Percentiles rank a stretch among this genome's conserved stretches.
These are phyloP conservation scores for Clivina fossor DNA, from an alignment of 2,888 invertebrate species.

Conservation along the genomic window DNA sequence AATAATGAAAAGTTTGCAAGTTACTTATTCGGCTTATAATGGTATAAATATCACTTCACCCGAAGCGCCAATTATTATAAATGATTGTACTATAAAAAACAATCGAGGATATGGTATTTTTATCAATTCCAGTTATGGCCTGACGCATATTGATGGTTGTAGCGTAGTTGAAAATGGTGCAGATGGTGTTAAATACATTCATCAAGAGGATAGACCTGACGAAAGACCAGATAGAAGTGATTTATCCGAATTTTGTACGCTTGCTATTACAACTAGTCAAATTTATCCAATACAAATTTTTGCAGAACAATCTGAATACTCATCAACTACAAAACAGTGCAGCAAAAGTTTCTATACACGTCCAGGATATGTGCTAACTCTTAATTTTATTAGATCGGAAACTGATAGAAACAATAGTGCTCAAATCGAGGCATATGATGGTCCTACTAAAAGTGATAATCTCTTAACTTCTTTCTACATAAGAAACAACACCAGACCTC, in stretches of 20 bases:
- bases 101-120: constrained; percentile 89
- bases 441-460: constrained; percentile 69
- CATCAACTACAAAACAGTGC: constrained; percentile 70
- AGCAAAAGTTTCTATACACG: constrained; percentile 78
- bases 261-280: constrained; percentile 77
- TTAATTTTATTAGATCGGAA: constrained; percentile 81
- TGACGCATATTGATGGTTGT: constrained; percentile 76
- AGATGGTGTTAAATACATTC: constrained; percentile 86
- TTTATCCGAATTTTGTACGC: constrained; percentile 81
- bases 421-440: constrained; percentile 76
- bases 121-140: constrained; percentile 85
- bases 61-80: constrained; percentile 76
- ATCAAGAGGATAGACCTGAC: constrained; percentile 76
- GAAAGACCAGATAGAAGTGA: constrained; percentile 74
- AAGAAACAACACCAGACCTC: constrained; percentile 83
- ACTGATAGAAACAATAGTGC: constrained; percentile 77
- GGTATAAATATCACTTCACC: constrained; percentile 88
- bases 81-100: constrained; percentile 78
- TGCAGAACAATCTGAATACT: constrained; percentile 76
- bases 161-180: constrained; percentile 81
- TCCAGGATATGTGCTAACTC: constrained; percentile 78
- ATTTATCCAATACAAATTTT: constrained; percentile 84
- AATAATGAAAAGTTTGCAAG: constrained; percentile 76
- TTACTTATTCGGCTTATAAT: constrained; percentile 88
- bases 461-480: constrained; percentile 71